A percentile compares a stretch with the other conserved stretches of the same genome.
These are phyloP conservation scores for Tridacna crocea DNA, from an alignment of 2,888 invertebrate species.

Conservation along the genomic window DNA sequence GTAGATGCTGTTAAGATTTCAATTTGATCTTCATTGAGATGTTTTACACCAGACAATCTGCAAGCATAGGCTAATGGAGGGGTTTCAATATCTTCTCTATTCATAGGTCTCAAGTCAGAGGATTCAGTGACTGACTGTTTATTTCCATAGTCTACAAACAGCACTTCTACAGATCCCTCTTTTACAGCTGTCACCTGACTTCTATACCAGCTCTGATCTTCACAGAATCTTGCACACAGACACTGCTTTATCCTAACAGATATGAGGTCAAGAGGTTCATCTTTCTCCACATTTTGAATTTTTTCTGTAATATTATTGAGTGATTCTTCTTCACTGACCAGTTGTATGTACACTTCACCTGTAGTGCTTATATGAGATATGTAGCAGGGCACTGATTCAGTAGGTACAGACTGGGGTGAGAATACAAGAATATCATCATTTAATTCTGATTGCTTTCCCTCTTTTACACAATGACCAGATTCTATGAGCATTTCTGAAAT, in stretches of 20 bases:
- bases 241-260: constrained; percentile 57
- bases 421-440: constrained; percentile 20
- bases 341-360: constrained; percentile 70
- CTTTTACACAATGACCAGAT: constrained; percentile 23
- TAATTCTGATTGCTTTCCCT: constrained; percentile 4
- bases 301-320: constrained; percentile 59
- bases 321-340: constrained; percentile 57
- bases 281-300: constrained; percentile 59
- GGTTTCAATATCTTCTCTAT: constrained; percentile 47
- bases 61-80: constrained; percentile 69
- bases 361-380: constrained; percentile 65
- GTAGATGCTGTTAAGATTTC: constrained; percentile 64
- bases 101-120: constrained; percentile 61
- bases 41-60: constrained; percentile 51
- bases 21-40: constrained; percentile 57
- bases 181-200: constrained; percentile 86
- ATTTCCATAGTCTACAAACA: constrained; percentile 81
- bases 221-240: constrained; percentile 86
- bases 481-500: constrained; percentile 41
- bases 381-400: constrained; percentile 51
- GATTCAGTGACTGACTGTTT: constrained; percentile 64
- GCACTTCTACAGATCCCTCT: constrained; percentile 69
- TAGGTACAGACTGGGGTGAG: constrained; percentile 49
- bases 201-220: constrained; percentile 89
- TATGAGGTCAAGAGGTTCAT: constrained; percentile 25